Evolutionary conservation across 2,888 invertebrate genomes (phyloP).

Genomic region (Rhagophthalmus giganteus): DNA sequence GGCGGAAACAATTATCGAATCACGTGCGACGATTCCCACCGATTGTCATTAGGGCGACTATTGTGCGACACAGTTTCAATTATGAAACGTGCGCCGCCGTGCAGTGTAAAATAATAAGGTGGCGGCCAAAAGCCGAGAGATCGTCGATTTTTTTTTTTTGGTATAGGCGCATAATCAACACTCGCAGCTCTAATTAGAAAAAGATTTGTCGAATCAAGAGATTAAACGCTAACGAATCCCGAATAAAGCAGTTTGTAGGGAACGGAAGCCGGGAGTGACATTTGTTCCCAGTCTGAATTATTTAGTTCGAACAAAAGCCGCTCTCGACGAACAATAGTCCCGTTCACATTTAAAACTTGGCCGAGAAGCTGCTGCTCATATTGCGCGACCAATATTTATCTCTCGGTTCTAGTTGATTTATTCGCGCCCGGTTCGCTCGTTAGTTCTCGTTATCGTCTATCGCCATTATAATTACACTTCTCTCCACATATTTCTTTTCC

Average conservation of each 20-base stretch:
- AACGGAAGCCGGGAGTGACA: conserved; percentile 23
- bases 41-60: conserved; percentile 9
- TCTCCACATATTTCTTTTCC: conserved; percentile 6
- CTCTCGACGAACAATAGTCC: conserved; percentile 20
- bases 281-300: conserved; percentile 27
- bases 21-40: conserved; percentile 11
- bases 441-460: conserved; percentile 30
- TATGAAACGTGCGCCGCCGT: conserved; percentile 4
- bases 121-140: conserved; percentile 1
- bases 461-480: conserved; percentile 30
- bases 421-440: conserved; percentile 23
- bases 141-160: conserved; percentile 4
- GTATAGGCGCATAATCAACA: conserved; percentile 1
- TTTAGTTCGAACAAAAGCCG: conserved; percentile 24
- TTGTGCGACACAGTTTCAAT: conserved; percentile 9
- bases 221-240: conserved; percentile 19
- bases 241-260: conserved; percentile 17
- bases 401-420: conserved; percentile 27
- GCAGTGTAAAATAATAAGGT: conserved; percentile 4
- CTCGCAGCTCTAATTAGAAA: conserved; percentile 21
- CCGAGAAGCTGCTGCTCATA: conserved; percentile 29
- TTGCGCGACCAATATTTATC: conserved; percentile 31
- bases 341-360: conserved; percentile 24
- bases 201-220: conserved; percentile 21
- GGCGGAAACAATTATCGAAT: conserved; percentile 10